Evolutionary conservation across 1,140 invertebrate species (phyloP), one percentile per base, ranked within the genome.

Genomic region (Brachionus calyciflorus): DNA sequence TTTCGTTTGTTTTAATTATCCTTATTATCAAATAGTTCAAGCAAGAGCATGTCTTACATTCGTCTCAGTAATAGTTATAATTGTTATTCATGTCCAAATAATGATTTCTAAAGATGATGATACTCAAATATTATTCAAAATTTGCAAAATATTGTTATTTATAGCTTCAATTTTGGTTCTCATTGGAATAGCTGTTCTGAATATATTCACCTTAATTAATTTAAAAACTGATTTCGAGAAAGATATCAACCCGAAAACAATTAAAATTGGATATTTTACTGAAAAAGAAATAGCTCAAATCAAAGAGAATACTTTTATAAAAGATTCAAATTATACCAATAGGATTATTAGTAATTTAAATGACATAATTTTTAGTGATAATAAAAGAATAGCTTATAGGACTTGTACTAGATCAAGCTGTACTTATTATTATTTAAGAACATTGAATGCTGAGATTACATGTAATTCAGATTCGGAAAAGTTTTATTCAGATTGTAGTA

Each of bases 221-320:
- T 44, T 65, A 41, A 24, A 65, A 4, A 41, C 60, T 7, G 19
- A 7, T 6, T 65, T 65, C 17, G 44, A 17, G 21, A 41, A 65
- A 65, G 60, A 65, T 6, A 65, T 65, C 19, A 41, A 10, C 10
- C 60, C 60, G 10, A 7, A 4, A 21, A 41, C 33, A 10, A 41
- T 65, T 12, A 44, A 65, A 24, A 65, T 65, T 17, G 60, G 60
- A 1, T 65, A 41, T 44, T 65, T 65, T 21, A 65, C 7, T 44
- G 14, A 65, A 65, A 41, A 19, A 19, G 60, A 65, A 65, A 41
- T 65, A 2, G 14, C 26, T n/a, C 40, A 12, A 26, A 65, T 65
- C n/a, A 19, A 41, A 19, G 9, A 65, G 4, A 24, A 26, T 1
- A 41, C 19, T 24, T 65, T 44, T 44, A 7, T 44, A 7, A 24